Evolutionary conservation across 2,888 invertebrate species (phyloP).

Genomic region (Sussaba pulchella): DNA sequence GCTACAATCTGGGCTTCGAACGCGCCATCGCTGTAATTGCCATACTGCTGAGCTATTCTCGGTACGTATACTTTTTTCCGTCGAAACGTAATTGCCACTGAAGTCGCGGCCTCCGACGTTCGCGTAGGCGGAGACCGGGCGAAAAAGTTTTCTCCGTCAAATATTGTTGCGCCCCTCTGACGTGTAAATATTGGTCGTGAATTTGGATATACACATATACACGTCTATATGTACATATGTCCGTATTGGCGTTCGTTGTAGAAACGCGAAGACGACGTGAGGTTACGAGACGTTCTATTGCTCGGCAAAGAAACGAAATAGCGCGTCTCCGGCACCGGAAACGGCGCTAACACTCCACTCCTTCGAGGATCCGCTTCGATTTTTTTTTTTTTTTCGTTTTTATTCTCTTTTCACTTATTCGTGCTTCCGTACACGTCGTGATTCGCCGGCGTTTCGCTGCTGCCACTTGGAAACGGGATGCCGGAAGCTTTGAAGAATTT

Average conservation of each 20-base stretch:
- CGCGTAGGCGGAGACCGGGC: constrained; percentile 26
- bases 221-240: too few relatives aligned
- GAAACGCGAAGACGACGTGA: constrained; percentile 38
- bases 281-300: neutral
- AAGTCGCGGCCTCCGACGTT: neutral
- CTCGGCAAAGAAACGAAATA: constrained; percentile 37
- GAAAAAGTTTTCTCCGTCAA: constrained; percentile 66
- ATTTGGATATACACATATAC: constrained; percentile 76
- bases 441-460: neutral
- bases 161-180: constrained; percentile 59
- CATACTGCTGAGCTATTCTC: constrained; percentile 19
- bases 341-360: constrained; percentile 46
- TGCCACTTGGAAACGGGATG: constrained; percentile 2
- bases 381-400: neutral
- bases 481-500: constrained; percentile 19
- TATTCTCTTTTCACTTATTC: neutral
- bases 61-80: constrained; percentile 8
- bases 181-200: constrained; percentile 73
- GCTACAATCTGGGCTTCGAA: neutral
- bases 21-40: constrained; percentile 26
- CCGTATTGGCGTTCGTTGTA: constrained; percentile 70
- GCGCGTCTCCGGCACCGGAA: constrained; percentile 45
- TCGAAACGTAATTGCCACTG: constrained; percentile 36
- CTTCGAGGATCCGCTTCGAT: neutral
- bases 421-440: neutral